phyloP scores from a whole-genome alignment of 1,140 invertebrate genomes.

The Aphelinus atriplicis region DNA sequence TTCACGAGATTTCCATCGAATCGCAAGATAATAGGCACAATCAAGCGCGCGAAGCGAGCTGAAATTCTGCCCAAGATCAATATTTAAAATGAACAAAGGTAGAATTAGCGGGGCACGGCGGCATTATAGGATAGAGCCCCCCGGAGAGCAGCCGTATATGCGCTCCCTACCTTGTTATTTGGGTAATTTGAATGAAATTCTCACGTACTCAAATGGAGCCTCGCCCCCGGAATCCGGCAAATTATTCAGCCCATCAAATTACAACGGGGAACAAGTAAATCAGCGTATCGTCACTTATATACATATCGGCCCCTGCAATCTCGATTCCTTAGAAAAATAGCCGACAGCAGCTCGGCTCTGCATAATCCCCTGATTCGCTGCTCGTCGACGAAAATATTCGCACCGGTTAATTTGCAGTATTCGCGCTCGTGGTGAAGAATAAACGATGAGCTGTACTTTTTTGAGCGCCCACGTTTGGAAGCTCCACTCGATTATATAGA shows the following conservation, averaged over 20 bases:
- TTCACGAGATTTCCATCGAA: not conserved
- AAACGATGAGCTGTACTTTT: too few species aligned
- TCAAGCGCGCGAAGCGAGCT: not conserved
- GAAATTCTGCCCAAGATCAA: not conserved
- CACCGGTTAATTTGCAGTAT: slow-evolving; percentile 16
- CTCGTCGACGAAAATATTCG: slow-evolving; percentile 21
- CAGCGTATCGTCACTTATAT: slow-evolving; percentile 30
- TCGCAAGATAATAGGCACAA: slow-evolving; percentile 8
- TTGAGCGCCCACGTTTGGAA: too few species aligned
- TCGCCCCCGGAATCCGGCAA: slow-evolving; percentile 24
- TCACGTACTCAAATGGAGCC: slow-evolving; percentile 19
- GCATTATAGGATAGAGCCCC: not conserved
- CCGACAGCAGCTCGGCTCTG: not conserved
- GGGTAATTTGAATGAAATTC: slow-evolving; percentile 34
- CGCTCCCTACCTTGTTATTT: slow-evolving; percentile 15
- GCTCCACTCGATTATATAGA: too few species aligned
- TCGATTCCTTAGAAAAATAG: slow-evolving; percentile 15
- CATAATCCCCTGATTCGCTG: not conserved
- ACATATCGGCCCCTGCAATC: slow-evolving; percentile 27
- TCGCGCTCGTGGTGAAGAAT: not conserved
- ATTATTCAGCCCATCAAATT: slow-evolving; percentile 35
- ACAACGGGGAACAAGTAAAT: slow-evolving; percentile 29
- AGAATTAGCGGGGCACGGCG: not conserved
- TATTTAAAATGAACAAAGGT: slow-evolving; percentile 26
- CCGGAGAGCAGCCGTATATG: not conserved